phyloP scores from a whole-genome alignment of 2,888 invertebrate genomes.

The Tipula vernalis region DNA sequence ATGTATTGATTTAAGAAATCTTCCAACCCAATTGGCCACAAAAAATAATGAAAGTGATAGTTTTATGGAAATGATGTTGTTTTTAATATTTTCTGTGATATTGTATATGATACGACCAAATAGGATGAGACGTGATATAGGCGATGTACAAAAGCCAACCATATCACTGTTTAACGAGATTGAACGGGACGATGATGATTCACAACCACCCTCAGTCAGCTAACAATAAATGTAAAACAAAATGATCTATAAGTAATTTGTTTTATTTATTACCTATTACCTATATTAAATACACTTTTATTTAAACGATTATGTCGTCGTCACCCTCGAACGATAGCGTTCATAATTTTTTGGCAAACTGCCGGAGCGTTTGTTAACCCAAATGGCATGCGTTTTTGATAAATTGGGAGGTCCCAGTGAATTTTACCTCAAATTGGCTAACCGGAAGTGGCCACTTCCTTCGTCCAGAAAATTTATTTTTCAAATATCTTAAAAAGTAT shows the following conservation, averaged over 20 bases:
- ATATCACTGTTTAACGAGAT: background rate
- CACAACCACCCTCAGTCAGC: slow-evolving; percentile 31
- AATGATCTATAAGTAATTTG: background rate
- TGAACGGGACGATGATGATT: slow-evolving; percentile 23
- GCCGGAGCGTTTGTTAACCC: no score
- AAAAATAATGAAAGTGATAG: slow-evolving; percentile 35
- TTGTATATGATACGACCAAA: slow-evolving; percentile 55
- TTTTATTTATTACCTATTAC: background rate
- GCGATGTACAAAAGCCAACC: background rate
- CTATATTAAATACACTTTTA: background rate
- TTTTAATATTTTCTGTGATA: slow-evolving; percentile 50
- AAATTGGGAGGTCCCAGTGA: no score
- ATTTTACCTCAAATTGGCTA: no score
- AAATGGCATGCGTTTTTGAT: no score
- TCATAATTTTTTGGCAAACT: no score
- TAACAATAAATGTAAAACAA: background rate
- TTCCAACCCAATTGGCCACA: slow-evolving; percentile 16
- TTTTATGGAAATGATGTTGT: slow-evolving; percentile 49
- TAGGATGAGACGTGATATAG: slow-evolving; percentile 22
- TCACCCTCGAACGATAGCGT: no score
- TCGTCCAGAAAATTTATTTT: no score
- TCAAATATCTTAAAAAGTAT: no score
- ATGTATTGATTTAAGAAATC: slow-evolving; percentile 47
- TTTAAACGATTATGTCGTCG: no score
- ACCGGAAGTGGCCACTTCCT: no score